Base-by-base conservation (phyloP, 2,888 invertebrate species). In the Pandemis heparana region DNA sequence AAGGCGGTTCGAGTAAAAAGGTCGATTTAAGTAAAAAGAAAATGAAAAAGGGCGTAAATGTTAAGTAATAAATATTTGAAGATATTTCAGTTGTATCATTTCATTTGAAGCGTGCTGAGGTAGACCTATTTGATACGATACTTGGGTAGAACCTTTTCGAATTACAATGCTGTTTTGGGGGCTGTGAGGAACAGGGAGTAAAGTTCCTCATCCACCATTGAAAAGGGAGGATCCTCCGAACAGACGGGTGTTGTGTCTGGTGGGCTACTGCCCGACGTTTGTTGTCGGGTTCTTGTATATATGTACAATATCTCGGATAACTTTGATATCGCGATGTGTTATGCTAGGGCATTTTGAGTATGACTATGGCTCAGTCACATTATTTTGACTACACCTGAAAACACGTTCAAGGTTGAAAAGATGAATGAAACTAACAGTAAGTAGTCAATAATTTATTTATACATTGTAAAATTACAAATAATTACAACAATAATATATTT, bases 381-480 rank as follows among this genome's bases (percentile, higher is more conserved):
- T 9, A 41, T 41, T 41, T 9, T 41, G 23, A 23, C 23, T 23
- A 32, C 23, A 32, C 23, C 23, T 32, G 2, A 32, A 32, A 32
- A 32, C 23, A 32, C 23, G 23, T 32, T 32, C 23, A 32, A 32
- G n/a, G n/a, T 6, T 60, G 1, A 53, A 23, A 8, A 23, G 41
- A 51, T 62, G 59, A 76, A 71, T 68, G 66, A 79, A 81, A 77
- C 67, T 41, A 69, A 70, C 23, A 61, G n/a, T 14, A 79, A 78
- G 79, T 84, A 81, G 81, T 81, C 79, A 86, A 87, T 90, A 86
- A 87, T 90, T 90, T 88, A 89, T 90, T 89, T 80, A 78, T 77
- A 79, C 77, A 79, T 76, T 76, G 76, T 80, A 90, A 85, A 90
- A 86, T 89, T 89, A 91, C 86, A 90, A 89, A 87, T 90, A 88